Evolutionary conservation across 2,113 vertebrate species (phyloP).

Genomic region (Saguinus imperator): DNA sequence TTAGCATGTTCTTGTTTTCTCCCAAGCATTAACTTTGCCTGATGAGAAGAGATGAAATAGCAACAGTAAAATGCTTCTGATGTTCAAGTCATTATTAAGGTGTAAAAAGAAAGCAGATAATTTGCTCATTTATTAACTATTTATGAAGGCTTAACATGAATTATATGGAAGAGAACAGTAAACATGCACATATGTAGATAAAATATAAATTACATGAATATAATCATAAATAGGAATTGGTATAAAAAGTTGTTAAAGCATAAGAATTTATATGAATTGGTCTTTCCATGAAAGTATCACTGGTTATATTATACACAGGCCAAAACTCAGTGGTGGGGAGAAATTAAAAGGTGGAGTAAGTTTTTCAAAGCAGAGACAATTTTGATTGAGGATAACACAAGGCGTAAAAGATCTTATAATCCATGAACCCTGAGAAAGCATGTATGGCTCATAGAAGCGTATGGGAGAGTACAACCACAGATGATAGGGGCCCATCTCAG

Average conservation of each 20-base stretch:
- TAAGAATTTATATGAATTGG: neutral
- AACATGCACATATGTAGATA: neutral
- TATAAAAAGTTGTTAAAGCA: neutral
- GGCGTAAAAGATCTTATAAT: neutral
- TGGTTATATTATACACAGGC: neutral
- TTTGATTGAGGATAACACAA: neutral
- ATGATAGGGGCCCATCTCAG: fast-evolving
- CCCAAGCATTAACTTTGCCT: neutral
- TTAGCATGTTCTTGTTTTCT: neutral
- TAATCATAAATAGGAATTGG: neutral
- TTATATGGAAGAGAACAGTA: neutral
- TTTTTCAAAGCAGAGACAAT: neutral
- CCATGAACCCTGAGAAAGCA: fast-evolving
- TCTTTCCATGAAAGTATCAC: neutral
- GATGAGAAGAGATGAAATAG: neutral
- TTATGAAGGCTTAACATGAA: neutral
- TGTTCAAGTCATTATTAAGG: neutral
- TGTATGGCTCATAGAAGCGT: fast-evolving
- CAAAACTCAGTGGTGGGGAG: neutral
- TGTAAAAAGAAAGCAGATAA: neutral
- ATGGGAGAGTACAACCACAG: fast-evolving
- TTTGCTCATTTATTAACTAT: neutral
- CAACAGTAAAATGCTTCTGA: neutral
- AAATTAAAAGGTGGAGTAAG: neutral
- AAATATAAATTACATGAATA: neutral